Percentiles rank a stretch among this genome's conserved stretches.
phyloP scores from a whole-genome alignment of 2,888 invertebrate genomes.

The Limnephilus lunatus region DNA sequence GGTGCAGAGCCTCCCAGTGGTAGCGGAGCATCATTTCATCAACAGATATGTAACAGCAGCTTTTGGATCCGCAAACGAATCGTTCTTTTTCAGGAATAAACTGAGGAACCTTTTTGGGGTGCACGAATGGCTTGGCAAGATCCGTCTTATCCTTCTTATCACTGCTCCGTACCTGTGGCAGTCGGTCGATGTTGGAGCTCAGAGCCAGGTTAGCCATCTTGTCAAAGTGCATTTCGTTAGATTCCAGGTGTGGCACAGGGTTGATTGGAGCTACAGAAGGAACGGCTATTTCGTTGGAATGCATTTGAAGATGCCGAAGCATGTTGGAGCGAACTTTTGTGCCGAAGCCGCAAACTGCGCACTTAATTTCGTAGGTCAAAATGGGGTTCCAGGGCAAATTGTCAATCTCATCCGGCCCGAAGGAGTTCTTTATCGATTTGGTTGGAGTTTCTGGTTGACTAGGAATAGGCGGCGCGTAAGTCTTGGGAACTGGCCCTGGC shows the following conservation, averaged over 20 bases:
- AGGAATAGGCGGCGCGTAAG: constrained; percentile 27
- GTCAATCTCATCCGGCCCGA: constrained; percentile 80
- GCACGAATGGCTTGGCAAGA: constrained; percentile 42
- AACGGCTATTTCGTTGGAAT: constrained; percentile 79
- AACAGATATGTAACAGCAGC: constrained; percentile 84
- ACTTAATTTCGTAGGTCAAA: constrained; percentile 79
- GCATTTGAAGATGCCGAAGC: constrained; percentile 82
- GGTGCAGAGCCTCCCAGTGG: constrained; percentile 85
- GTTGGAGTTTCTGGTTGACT: neutral
- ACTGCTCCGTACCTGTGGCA: constrained; percentile 72
- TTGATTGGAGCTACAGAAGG: constrained; percentile 86
- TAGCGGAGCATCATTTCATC: constrained; percentile 84
- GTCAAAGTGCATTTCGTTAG: constrained; percentile 89
- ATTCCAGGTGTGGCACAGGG: constrained; percentile 88
- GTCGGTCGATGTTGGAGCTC: constrained; percentile 76
- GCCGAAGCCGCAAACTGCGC: constrained; percentile 82
- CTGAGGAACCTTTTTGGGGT: constrained; percentile 71
- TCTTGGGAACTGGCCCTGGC: constrained; percentile 38
- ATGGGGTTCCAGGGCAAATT: constrained; percentile 82
- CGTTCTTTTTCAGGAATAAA: constrained; percentile 78
- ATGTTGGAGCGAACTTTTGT: constrained; percentile 86
- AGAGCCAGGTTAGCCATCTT: constrained; percentile 90
- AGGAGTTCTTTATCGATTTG: constrained; percentile 33
- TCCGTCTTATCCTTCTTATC: constrained; percentile 67
- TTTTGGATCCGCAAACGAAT: constrained; percentile 84